These are phyloP conservation scores for Pogonocichla stellata DNA, from an alignment of 2,113 vertebrate genomes.

Conservation along the genomic window DNA sequence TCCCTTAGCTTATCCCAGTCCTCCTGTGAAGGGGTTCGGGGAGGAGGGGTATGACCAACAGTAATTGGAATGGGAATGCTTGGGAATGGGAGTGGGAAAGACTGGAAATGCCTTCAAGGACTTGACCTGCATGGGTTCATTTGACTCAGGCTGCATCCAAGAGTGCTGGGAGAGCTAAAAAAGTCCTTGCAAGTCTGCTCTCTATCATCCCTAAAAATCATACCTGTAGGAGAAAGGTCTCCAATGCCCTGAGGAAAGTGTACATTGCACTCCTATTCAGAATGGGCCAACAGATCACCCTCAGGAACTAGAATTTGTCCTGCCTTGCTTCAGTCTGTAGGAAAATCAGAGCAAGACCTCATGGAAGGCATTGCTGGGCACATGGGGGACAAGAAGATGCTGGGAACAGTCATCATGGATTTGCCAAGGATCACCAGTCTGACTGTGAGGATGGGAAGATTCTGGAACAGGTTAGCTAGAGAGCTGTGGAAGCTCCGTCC, in stretches of 20 bases:
- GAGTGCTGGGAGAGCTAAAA: background rate
- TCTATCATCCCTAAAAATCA: background rate
- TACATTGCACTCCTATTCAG: background rate
- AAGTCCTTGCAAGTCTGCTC: background rate
- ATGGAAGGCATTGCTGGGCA: background rate
- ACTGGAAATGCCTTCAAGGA: background rate
- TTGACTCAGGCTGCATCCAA: background rate
- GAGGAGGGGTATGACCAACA: background rate
- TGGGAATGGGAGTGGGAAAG: background rate
- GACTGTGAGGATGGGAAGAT: background rate
- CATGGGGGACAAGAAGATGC: background rate
- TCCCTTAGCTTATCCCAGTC: background rate
- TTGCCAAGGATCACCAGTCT: background rate
- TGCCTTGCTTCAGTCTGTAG: background rate
- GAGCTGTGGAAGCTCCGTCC: background rate
- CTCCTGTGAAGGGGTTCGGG: background rate
- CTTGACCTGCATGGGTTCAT: accelerated
- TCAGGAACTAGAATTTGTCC: background rate
- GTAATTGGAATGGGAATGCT: background rate
- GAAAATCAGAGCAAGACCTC: background rate
- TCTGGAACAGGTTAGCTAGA: background rate
- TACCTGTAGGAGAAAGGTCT: background rate
- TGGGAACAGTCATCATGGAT: background rate
- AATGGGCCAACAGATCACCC: background rate
- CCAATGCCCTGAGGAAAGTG: background rate